A percentile compares a stretch with the other conserved stretches of the same genome.
phyloP scores from a whole-genome alignment of 2,888 invertebrate species.

The Chaetogeoica ovagalla region DNA sequence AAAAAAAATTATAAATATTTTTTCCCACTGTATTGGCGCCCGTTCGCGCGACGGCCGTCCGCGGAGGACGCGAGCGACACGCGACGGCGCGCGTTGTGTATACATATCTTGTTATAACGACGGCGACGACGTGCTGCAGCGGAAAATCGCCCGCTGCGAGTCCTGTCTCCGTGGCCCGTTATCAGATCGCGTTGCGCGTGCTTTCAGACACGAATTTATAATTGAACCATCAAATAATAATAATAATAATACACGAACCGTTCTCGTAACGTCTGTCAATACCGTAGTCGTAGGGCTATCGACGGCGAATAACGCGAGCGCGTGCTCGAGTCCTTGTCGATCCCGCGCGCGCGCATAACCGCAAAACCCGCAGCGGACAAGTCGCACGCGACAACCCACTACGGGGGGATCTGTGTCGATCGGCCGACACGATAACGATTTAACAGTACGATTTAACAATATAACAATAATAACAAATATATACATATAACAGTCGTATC shows the following conservation, averaged over 20 bases:
- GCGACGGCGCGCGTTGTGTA: too few species aligned
- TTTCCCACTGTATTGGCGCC: too few species aligned
- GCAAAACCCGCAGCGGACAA: background rate
- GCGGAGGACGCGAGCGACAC: too few species aligned
- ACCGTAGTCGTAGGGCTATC: background rate
- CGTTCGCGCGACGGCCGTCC: background rate
- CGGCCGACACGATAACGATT: background rate
- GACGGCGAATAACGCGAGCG: background rate
- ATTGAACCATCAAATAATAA: constrained; percentile 41
- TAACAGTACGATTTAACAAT: background rate
- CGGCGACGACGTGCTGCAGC: constrained; percentile 25
- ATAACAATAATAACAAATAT: background rate
- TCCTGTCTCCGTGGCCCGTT: constrained; percentile 2
- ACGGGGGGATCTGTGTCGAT: background rate
- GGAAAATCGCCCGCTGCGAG: constrained; percentile 44
- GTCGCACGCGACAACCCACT: constrained; percentile 13
- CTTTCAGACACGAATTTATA: constrained; percentile 33
- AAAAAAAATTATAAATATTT: too few species aligned
- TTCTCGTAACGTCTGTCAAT: constrained; percentile 7
- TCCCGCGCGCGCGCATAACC: background rate
- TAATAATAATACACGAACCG: background rate
- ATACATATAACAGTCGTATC: too few species aligned
- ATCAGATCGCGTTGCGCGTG: background rate
- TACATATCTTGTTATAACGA: too few species aligned
- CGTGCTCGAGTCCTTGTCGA: background rate